A percentile compares a stretch with the other conserved stretches of the same genome.
These are phyloP conservation scores for Dolichoris vasculosae DNA, from an alignment of 1,140 invertebrate genomes.

Conservation along the genomic window DNA sequence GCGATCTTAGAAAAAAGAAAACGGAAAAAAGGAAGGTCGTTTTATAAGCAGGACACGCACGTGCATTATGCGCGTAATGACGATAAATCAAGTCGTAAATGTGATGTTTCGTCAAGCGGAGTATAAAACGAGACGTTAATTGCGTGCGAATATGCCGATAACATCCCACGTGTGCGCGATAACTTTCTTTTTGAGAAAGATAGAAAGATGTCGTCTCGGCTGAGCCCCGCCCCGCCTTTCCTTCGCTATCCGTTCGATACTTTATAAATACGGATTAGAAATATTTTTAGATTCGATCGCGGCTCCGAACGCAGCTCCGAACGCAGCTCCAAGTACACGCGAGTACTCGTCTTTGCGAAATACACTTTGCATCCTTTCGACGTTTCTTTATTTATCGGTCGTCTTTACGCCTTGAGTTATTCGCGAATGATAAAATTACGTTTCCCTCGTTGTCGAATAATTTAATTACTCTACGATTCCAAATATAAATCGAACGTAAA, in stretches of 20 bases:
- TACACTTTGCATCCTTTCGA: neutral
- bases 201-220: neutral
- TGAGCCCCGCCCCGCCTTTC: neutral
- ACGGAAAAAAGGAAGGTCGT: constrained; percentile 49
- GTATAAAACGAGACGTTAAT: constrained; percentile 66
- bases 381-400: neutral
- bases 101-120: constrained; percentile 59
- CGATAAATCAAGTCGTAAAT: constrained; percentile 61
- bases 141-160: constrained; percentile 64
- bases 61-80: constrained; percentile 60
- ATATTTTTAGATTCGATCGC: too few relatives aligned
- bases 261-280: neutral
- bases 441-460: too few relatives aligned
- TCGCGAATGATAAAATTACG: neutral
- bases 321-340: too few relatives aligned
- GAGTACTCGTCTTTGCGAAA: neutral
- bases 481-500: too few relatives aligned
- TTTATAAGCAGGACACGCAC: constrained; percentile 47
- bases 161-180: constrained; percentile 46
- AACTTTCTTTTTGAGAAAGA: constrained; percentile 32
- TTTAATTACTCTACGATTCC: too few relatives aligned
- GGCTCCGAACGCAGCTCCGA: too few relatives aligned
- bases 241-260: neutral
- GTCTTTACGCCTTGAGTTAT: neutral
- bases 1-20: neutral